phyloP scores from a whole-genome alignment of 1,140 invertebrate species.

The Musca domestica region DNA sequence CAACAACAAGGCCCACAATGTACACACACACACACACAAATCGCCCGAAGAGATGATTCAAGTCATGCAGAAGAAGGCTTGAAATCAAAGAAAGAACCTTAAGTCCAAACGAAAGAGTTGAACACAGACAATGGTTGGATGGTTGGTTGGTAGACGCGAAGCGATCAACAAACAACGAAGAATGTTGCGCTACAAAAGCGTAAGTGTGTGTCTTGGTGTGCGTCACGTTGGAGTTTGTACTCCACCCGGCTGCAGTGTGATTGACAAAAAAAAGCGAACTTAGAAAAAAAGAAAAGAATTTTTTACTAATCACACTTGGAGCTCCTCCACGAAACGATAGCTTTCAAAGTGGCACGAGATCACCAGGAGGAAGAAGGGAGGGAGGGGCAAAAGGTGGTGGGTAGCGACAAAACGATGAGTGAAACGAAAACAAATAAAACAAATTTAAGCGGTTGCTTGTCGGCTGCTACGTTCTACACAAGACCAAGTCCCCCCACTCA shows the following conservation, averaged over 20 bases:
- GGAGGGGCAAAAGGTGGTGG: background rate
- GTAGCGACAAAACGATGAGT: background rate
- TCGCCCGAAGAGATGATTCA: slow-evolving; percentile 17
- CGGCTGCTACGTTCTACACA: slow-evolving; percentile 14
- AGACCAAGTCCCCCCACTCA: background rate
- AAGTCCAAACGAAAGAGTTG: slow-evolving; percentile 12
- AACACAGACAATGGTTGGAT: background rate
- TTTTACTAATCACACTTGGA: too few species aligned
- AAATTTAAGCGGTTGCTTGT: slow-evolving; percentile 15
- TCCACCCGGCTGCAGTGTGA: slow-evolving; percentile 23
- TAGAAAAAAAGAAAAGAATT: too few species aligned
- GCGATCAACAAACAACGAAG: too few species aligned
- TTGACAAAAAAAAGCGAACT: too few species aligned
- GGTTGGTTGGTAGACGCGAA: too few species aligned
- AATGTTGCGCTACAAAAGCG: too few species aligned
- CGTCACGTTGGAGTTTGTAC: background rate
- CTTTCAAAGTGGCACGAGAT: background rate
- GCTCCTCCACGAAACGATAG: too few species aligned
- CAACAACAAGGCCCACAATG: too few species aligned
- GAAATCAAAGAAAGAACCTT: slow-evolving; percentile 14
- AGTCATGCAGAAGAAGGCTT: slow-evolving; percentile 25
- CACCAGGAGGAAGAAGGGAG: background rate
- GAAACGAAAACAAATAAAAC: slow-evolving; percentile 8
- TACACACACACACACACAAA: background rate
- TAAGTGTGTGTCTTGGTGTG: background rate